Conservation (phyloP, 2,888 invertebrate genomes). For the Eupithecia subfuscata region DNA sequence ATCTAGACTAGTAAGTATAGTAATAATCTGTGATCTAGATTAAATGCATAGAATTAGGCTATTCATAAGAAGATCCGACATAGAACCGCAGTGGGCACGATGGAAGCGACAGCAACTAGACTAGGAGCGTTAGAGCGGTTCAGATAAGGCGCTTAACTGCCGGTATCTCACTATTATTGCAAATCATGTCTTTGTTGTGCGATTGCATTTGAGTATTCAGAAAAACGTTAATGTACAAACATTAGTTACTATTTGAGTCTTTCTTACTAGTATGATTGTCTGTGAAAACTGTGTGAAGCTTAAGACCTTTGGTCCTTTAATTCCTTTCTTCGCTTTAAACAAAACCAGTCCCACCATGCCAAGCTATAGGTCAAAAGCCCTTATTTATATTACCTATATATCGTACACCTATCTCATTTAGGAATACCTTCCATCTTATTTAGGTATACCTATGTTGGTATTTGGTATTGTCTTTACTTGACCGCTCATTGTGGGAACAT, state of each 20-base stretch:
- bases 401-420: not conserved
- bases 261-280: not conserved
- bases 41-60: conserved; percentile 82
- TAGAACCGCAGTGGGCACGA: conserved; percentile 54
- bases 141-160: not conserved
- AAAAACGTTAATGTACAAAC: not conserved
- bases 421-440: not conserved
- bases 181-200: not conserved
- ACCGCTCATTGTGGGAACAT: not conserved
- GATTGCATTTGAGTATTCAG: not conserved
- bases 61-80: conserved; percentile 73
- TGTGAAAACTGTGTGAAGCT: not conserved
- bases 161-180: not conserved
- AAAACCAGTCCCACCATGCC: not conserved
- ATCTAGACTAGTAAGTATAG: conserved; percentile 46
- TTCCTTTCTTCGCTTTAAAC: not conserved
- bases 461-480: not conserved
- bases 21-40: conserved; percentile 46
- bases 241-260: not conserved
- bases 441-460: not conserved
- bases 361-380: not conserved
- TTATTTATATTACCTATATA: too few relatives aligned
- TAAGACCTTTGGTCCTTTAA: not conserved
- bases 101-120: conserved; percentile 78
- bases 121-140: conserved; percentile 75